Conservation (phyloP, 2,888 invertebrate species). For the Orthosia gracilis region DNA sequence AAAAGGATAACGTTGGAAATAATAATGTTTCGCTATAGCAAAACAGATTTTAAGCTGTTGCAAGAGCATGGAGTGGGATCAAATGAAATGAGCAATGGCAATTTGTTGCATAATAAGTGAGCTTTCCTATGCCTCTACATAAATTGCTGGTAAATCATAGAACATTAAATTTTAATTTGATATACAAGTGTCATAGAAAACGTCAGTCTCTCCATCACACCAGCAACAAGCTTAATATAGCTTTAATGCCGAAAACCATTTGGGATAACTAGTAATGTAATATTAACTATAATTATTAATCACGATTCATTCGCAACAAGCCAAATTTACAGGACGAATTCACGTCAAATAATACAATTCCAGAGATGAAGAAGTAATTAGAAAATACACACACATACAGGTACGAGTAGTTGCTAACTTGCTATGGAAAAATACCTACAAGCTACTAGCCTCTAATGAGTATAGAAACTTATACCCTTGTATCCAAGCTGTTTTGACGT, state of each 20-base stretch:
- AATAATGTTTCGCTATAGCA: not conserved
- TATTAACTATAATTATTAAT: too few relatives aligned
- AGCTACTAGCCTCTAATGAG: slow-evolving; percentile 4
- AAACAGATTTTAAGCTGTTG: slow-evolving; percentile 31
- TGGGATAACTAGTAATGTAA: not conserved
- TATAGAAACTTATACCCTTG: slow-evolving; percentile 26
- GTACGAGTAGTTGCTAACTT: too few relatives aligned
- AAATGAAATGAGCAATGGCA: slow-evolving; percentile 7
- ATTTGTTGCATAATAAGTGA: slow-evolving; percentile 1
- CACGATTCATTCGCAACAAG: too few relatives aligned
- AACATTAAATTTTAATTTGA: not conserved
- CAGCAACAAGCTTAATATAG: too few relatives aligned
- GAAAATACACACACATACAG: not conserved
- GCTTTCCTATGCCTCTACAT: not conserved
- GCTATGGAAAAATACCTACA: not conserved
- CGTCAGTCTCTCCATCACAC: not conserved
- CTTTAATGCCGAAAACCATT: not conserved
- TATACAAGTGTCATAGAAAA: not conserved
- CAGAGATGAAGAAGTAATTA: not conserved
- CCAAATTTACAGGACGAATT: too few relatives aligned
- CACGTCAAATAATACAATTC: too few relatives aligned
- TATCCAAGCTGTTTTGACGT: slow-evolving; percentile 29
- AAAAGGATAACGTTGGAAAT: slow-evolving; percentile 35
- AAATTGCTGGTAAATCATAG: not conserved
- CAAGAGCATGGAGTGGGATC: slow-evolving; percentile 17